Evolutionary conservation across 1,140 invertebrate genomes (phyloP).

Genomic region (Aphaenogaster rudis): DNA sequence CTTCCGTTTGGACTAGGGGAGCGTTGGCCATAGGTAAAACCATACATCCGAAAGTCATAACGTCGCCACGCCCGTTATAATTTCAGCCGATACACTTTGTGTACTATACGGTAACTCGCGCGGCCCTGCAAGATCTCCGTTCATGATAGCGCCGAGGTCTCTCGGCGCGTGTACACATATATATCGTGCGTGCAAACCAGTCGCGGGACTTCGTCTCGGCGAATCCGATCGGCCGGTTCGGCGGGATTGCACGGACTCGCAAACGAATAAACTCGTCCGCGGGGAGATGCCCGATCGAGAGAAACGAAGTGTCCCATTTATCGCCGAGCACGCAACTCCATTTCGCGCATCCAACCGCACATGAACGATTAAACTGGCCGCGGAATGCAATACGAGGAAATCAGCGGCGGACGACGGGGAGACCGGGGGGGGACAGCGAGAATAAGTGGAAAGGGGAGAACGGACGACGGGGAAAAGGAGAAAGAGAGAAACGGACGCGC

Average conservation of each 20-base stretch:
- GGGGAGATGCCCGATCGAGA: constrained; percentile 66
- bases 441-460: background rate
- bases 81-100: constrained; percentile 35
- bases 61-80: constrained; percentile 35
- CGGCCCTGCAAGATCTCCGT: constrained; percentile 23
- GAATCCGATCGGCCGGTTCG: constrained; percentile 53
- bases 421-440: background rate
- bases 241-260: constrained; percentile 5
- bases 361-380: constrained; percentile 63
- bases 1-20: background rate
- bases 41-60: constrained; percentile 43
- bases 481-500: constrained; percentile 10
- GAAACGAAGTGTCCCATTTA: constrained; percentile 68
- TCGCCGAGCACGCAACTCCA: constrained; percentile 50
- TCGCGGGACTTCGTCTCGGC: constrained; percentile 32
- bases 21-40: background rate
- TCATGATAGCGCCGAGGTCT: constrained; percentile 17
- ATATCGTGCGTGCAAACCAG: constrained; percentile 56
- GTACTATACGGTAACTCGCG: constrained; percentile 36
- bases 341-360: constrained; percentile 41
- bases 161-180: background rate
- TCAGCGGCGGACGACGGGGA: background rate
- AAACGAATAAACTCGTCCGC: constrained; percentile 68
- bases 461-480: background rate
- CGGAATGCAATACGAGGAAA: constrained; percentile 41